Evolutionary conservation across 92 coral and sea anemone species (phyloP).

Genomic region (Epizoanthus fatuus): DNA sequence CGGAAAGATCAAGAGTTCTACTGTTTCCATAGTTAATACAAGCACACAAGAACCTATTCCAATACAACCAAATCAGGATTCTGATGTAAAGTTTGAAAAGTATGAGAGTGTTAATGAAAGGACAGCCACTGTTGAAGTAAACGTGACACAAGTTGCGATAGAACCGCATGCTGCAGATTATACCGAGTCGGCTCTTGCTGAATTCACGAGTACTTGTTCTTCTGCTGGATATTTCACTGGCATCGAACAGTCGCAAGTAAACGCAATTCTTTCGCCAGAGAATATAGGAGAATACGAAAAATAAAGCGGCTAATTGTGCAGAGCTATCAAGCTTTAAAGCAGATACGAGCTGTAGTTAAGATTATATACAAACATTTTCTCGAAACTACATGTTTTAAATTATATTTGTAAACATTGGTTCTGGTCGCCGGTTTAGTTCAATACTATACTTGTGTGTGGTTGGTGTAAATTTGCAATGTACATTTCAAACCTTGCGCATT

Average conservation of each 20-base stretch:
- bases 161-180: constrained; percentile 26
- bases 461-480: background rate
- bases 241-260: constrained; percentile 40
- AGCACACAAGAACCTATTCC: constrained; percentile 72
- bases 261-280: constrained; percentile 39
- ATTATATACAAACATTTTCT: constrained; percentile 11
- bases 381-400: constrained; percentile 12
- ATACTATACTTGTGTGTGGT: background rate
- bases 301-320: background rate
- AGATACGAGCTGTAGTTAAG: constrained; percentile 1
- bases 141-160: constrained; percentile 70
- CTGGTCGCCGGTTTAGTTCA: background rate
- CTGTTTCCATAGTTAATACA: constrained; percentile 31
- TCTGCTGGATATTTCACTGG: constrained; percentile 31
- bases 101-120: constrained; percentile 63
- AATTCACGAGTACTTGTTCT: constrained; percentile 25
- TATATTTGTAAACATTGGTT: constrained; percentile 19
- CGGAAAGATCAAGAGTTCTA: constrained; percentile 59
- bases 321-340: background rate
- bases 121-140: constrained; percentile 80
- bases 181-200: constrained; percentile 60
- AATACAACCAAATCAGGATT: constrained; percentile 64
- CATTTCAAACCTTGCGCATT: background rate
- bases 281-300: constrained; percentile 32
- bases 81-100: constrained; percentile 42